Conservation (phyloP, 1,140 invertebrate species). For the Lethocerus indicus region DNA sequence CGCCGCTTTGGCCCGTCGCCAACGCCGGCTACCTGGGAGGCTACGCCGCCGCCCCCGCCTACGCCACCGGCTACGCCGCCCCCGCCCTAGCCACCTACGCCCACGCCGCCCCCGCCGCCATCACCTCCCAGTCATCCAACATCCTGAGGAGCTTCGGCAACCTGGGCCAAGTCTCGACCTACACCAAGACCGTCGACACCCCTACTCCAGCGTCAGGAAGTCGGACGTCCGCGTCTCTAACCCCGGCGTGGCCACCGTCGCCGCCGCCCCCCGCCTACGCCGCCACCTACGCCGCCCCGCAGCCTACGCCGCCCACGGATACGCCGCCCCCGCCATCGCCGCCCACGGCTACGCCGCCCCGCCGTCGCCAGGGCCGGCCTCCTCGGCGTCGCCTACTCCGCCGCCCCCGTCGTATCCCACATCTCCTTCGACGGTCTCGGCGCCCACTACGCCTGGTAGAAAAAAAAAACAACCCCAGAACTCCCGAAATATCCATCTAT, state of each 20-base stretch:
- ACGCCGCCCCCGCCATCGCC: background rate
- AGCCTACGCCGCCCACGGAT: constrained; percentile 10
- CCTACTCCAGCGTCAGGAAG: constrained; percentile 21
- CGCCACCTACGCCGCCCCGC: no score
- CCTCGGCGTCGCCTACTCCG: constrained; percentile 29
- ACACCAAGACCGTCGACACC: constrained; percentile 20
- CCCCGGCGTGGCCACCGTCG: constrained; percentile 17
- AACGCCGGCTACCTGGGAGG: background rate
- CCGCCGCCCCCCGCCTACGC: constrained; percentile 9
- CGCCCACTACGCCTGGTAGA: constrained; percentile 6
- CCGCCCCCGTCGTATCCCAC: constrained; percentile 45
- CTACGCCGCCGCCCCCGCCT: background rate
- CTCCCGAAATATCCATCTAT: no score
- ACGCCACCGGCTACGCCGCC: background rate
- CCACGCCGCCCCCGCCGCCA: constrained; percentile 9
- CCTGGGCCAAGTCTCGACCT: constrained; percentile 20
- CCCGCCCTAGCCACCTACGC: background rate
- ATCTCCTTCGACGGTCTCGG: no score
- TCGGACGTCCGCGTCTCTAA: constrained; percentile 23
- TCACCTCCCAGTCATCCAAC: constrained; percentile 18
- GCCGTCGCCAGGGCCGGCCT: constrained; percentile 13
- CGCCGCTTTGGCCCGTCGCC: background rate
- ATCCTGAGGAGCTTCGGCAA: constrained; percentile 19
- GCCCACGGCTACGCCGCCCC: constrained; percentile 11
- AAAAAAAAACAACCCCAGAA: no score